Evolutionary conservation across 2,888 invertebrate genomes (phyloP), one percentile per base, ranked within the genome.

Genomic region (Alloplasta piceator): DNA sequence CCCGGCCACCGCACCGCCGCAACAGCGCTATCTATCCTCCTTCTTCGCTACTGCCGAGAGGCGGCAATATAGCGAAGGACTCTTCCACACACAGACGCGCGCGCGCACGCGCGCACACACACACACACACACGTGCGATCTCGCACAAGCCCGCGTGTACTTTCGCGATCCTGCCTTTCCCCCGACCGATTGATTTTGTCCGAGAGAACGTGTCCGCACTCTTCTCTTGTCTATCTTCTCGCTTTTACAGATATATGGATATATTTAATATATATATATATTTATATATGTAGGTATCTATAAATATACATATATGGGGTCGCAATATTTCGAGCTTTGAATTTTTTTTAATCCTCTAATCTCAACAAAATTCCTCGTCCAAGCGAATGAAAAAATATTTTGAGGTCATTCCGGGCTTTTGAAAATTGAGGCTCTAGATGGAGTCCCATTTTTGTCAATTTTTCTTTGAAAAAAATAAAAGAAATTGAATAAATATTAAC

Each of bases 161-260:
- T 26, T 26, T 26, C 58, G 26, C 71, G 67, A 78, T 67, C 66
- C 73, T 78, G 14, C 70, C 74, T n/a, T 60, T n/a, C 55, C 60
- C 41, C 55, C 70, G 64, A 70, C 81, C 81, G 78, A 81, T 81
- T 81, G 81, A 81, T 81, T 81, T 81, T 81, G 81, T 74, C 74
- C 74, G 55, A 74, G 78, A 67, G 66, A 70, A 70, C 63, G 66
- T 71, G 66, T 58, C 77, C 77, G 39, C 72, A 56, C 73, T 61
- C 70, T 36, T 74, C 60, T 50, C 67, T 70, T 43, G 50, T 63
- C 60, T 56, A 55, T 63, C 67, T 80, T 61, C 63, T 66, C 39
- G 63, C 74, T 26, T 61, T 66, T 26, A 58, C 61, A 60, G 10
- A 7, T 9, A 14, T 38, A 41, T 10, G 26, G 26, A 26, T 26